Evolutionary conservation across 2,113 vertebrate species (phyloP).

Genomic region (Misgurnus mizolepis): DNA sequence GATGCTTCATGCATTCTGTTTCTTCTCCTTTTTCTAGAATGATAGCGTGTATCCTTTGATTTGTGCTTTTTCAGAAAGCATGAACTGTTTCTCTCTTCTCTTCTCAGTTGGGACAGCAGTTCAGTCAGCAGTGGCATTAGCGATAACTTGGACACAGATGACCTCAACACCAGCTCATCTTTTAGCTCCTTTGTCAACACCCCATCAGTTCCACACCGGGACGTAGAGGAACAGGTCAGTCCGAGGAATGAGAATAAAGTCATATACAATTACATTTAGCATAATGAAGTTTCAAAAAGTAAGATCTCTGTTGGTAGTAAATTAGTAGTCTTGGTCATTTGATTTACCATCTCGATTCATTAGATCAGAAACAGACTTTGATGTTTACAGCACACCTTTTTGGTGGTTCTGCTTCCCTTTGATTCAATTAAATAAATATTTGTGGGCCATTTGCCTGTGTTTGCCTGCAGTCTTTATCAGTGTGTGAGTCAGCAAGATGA

Average conservation of each 20-base stretch:
- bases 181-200: constrained; percentile 84
- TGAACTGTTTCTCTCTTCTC: not conserved
- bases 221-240: constrained; percentile 73
- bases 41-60: not conserved
- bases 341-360: not conserved
- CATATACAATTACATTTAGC: no score
- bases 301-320: no score
- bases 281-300: no score
- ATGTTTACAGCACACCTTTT: constrained; percentile 6
- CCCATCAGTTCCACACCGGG: constrained; percentile 78
- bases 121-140: constrained; percentile 89
- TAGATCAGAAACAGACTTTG: constrained; percentile 23
- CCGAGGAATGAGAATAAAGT: not conserved
- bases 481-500: constrained; percentile 38
- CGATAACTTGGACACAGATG: constrained; percentile 85
- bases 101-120: constrained; percentile 88
- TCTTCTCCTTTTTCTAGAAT: not conserved
- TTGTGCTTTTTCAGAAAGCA: not conserved
- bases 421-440: constrained; percentile 27
- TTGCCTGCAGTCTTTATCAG: constrained; percentile 22
- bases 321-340: constrained; percentile 21
- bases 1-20: not conserved
- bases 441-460: constrained; percentile 19
- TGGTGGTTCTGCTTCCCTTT: not conserved
- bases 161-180: constrained; percentile 83